phyloP scores from a whole-genome alignment of 2,797 vertebrate species.

The Lacerta bilineata region DNA sequence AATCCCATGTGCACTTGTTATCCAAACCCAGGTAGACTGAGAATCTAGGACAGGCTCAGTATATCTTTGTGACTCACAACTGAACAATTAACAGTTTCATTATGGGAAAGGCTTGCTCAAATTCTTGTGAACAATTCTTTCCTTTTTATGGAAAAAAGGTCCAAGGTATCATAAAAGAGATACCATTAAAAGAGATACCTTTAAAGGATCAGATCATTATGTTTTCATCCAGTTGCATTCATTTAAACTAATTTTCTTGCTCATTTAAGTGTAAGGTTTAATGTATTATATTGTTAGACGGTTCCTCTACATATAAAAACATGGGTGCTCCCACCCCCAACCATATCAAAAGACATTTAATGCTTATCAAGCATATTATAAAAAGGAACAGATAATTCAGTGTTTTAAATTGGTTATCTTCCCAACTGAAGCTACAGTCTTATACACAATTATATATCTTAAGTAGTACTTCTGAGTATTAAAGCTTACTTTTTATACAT shows the following conservation, averaged over 20 bases:
- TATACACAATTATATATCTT: neutral
- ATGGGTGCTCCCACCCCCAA: neutral
- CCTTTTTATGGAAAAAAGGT: neutral
- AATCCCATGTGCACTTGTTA: neutral
- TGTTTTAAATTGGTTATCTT: slow-evolving; percentile 2
- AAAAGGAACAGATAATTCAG: neutral
- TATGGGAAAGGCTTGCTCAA: neutral
- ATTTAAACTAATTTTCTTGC: neutral
- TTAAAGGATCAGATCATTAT: neutral
- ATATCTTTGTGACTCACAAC: neutral
- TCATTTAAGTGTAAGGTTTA: slow-evolving; percentile 1
- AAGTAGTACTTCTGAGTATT: neutral
- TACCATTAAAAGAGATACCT: neutral
- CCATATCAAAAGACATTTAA: neutral
- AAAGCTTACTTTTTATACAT: neutral
- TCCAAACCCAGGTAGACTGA: neutral
- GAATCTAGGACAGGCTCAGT: neutral
- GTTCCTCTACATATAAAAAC: slow-evolving; percentile 11
- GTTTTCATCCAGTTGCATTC: neutral
- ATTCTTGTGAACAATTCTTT: neutral
- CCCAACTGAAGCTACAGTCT: neutral
- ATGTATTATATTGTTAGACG: neutral
- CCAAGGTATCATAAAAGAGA: neutral
- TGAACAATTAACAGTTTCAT: slow-evolving; percentile 1
- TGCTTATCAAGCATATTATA: neutral